Base-by-base conservation (phyloP, 2,797 vertebrate genomes). In the Ispidina picta region DNA sequence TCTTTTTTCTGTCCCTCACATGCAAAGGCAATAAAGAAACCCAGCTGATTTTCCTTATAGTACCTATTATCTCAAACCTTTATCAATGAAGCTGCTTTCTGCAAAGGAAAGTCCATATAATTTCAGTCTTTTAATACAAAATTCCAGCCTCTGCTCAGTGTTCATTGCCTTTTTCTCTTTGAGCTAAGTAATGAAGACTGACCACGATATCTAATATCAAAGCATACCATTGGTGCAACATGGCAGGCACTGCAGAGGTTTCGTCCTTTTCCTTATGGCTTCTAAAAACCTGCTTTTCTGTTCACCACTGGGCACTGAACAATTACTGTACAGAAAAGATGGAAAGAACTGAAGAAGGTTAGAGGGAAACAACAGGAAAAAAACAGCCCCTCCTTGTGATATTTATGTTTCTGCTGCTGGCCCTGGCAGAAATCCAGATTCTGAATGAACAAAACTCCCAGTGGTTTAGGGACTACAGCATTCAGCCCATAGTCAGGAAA, bases 371-470 rank as follows among this genome's bases (percentile, higher is more conserved):
- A 89, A 82, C 86, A 91, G 60, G 90, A 93, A 86, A 85, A 90
- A 90, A 86, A 25, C 78, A 92, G 78, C 86, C 90, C 60, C 91
- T 93, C 96, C 94, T 89, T 94, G 86, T 89, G 91, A 93, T 94
- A 96, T 92, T 96, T 96, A 59, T 91, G 59, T 95, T 96, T 94
- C 90, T 96, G 96, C 88, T 93, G 69, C 92, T 92, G 91, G 88
- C 82, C 13, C 81, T 93, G 95, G 95, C 75, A 70, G 39, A 73
- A 63, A 16, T 66, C 94, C 94, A 96, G 70, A 78, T 63, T 81
- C 86, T 72, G 82, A 93, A 91, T 70, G 92, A 93, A 91, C 78
- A 56, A 83, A 95, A 87, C 72, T 92, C 84, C 72, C 81, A 72
- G 66, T 75, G 90, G 81, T 37, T 92, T 87, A 89, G n/a, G 78